phyloP scores from a whole-genome alignment of 35 echinoderm and acorn worm species.

The Ptychodera flava region DNA sequence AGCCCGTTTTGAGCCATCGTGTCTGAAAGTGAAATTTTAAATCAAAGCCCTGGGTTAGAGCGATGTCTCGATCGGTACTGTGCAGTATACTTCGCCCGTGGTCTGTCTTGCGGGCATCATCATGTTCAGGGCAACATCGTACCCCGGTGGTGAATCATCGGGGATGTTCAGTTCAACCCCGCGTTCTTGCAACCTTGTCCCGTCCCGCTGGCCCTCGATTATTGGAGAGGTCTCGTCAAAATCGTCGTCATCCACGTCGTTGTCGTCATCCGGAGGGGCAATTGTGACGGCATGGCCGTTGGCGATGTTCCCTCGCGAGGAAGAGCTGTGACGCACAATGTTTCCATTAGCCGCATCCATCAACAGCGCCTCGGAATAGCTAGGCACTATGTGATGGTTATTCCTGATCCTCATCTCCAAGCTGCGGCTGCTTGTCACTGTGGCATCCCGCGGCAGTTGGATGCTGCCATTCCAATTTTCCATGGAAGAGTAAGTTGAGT shows the following conservation, averaged over 20 bases:
- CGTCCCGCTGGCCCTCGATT: neutral
- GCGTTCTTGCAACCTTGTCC: neutral
- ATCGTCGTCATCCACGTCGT: conserved; percentile 9
- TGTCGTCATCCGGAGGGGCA: conserved; percentile 13
- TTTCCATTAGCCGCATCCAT: conserved; percentile 82
- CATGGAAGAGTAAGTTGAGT: conserved; percentile 60
- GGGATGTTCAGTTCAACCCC: neutral
- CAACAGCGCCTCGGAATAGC: conserved; percentile 90
- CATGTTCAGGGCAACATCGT: conserved; percentile 21
- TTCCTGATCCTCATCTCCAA: conserved; percentile 74
- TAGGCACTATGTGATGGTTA: conserved; percentile 85
- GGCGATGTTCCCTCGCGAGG: conserved; percentile 48
- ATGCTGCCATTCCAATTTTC: conserved; percentile 69
- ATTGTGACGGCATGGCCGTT: conserved; percentile 16
- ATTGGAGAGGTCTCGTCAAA: neutral
- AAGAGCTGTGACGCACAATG: conserved; percentile 29
- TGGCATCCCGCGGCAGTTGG: conserved; percentile 49
- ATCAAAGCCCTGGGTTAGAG: too few species aligned
- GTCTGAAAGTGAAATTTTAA: too few species aligned
- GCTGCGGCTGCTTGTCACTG: conserved; percentile 69
- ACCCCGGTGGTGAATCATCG: neutral
- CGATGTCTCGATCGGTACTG: neutral
- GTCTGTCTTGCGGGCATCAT: neutral
- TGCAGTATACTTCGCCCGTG: neutral
- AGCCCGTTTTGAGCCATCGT: too few species aligned